Evolutionary conservation across 1,140 invertebrate genomes (phyloP), one percentile per base, ranked within the genome.

Genomic region (Chlorops oryzae): DNA sequence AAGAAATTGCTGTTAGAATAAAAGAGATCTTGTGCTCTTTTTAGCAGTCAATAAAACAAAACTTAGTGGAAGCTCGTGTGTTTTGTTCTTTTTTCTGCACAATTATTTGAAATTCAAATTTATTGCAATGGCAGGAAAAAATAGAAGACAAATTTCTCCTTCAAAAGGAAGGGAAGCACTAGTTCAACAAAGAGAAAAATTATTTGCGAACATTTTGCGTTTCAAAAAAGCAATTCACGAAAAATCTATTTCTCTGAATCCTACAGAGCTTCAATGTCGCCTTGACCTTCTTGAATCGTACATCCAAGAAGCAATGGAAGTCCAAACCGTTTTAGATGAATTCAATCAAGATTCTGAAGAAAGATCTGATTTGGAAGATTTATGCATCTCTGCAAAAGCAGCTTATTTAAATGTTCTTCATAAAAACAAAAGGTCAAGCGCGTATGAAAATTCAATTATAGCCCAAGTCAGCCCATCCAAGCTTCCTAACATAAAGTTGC

Each of bases 221-320:
- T n/a, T 41, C n/a, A 41, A 41, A 21, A 41, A 5, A 20, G 22
- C 39, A 13, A 20, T 43, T 24, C 15, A 15, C n/a, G 41, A 45
- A 34, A 45, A 21, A 32, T 32, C 17, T 32, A 34, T 45, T 45
- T 28, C 28, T 6, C 34, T 45, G 5, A 45, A 45, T 34, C 25
- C 28, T 15, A 12, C 34, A 15, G 43, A 45, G 20, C 13, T 45
- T 2, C 25, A 45, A 34, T 45, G 43, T 32, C n/a, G 40, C 21
- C 22, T 45, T 15, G 43, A 45, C 23, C 18, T 18, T 45, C 18
- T 45, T 3, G 34, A 45, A 12, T n/a, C n/a, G 3, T 15, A 45
- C 34, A 45, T 32, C 20, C 20, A 34, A 17, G 15, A 45, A 21
- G 25, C 43, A 7, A 45, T 45, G 27, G 9, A 17, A 3, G 28